Evolutionary conservation across 2,888 invertebrate genomes (phyloP), one percentile per base, ranked within the genome.

Genomic region (Orthonevra nobilis): DNA sequence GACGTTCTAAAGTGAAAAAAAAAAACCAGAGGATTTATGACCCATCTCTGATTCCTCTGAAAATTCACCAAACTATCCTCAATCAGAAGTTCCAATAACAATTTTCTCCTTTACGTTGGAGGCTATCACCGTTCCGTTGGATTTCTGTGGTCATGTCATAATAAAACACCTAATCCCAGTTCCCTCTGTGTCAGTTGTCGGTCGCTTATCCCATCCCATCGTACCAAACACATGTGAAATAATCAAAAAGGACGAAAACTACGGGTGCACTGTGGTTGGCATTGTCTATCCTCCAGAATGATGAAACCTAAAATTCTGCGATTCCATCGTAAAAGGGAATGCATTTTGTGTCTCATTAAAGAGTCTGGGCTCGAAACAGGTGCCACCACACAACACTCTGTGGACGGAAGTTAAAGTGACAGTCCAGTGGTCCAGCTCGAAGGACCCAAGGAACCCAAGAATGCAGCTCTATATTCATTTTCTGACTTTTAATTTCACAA

Each of bases 401-500:
- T 28, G 56, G 9, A 28, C 6, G 17, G 9, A 56, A 30, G 56
- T 34, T 34, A 34, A 60, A 44, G 23, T 38, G 61, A 61, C 61
- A 61, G 36, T 26, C 46, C 46, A 61, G 46, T 23, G 48, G 19
- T 4, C 36, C 15, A 26, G 23, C 26, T 61, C 17, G 48, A 61
- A 36, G 36, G 48, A 48, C 48, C 19, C 30, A n/a, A n/a, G n/a
- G n/a, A n/a, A 48, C 17, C 36, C 3, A 20, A 61, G 61, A 61
- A 38, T 61, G 19, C 36, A 26, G 15, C 48, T 9, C 34, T 9
- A 9, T 7, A 6, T 4, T 12, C 10, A n/a, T n/a, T n/a, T n/a
- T n/a, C n/a, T 50, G 63, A 63, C 63, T 50, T 63, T 63, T 38
- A 48, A 50, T 63, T 63, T 50, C 10, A 30, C 14, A 63, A 63